phyloP scores from a whole-genome alignment of 2,113 vertebrate species.

The Hypanus sabinus region DNA sequence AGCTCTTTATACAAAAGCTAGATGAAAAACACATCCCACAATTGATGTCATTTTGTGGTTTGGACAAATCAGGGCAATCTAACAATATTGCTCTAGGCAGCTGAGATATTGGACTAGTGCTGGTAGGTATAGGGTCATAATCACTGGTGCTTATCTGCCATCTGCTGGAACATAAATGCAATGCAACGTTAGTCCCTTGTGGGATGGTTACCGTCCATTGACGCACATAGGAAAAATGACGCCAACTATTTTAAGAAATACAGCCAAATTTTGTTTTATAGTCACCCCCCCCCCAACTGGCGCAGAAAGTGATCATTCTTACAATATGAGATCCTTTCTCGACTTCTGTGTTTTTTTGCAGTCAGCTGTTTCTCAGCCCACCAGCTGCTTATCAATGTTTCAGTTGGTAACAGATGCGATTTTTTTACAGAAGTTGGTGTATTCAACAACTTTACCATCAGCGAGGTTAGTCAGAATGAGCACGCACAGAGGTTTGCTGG shows the following conservation, averaged over 20 bases:
- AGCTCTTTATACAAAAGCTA: slow-evolving; percentile 15
- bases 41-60: slow-evolving; percentile 30
- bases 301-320: too few relatives aligned
- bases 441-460: too few relatives aligned
- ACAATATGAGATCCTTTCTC: too few relatives aligned
- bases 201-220: neutral
- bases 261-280: neutral
- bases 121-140: neutral
- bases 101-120: neutral
- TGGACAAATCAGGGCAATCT: slow-evolving; percentile 31
- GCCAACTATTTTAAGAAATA: neutral
- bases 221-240: neutral
- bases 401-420: too few relatives aligned
- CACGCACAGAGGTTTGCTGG: too few relatives aligned
- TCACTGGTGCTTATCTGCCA: slow-evolving; percentile 14
- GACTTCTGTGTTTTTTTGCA: too few relatives aligned
- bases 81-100: neutral
- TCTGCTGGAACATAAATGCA: neutral
- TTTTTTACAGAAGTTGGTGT: too few relatives aligned
- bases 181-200: neutral
- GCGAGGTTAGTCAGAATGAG: too few relatives aligned
- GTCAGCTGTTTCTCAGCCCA: too few relatives aligned
- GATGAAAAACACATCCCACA: slow-evolving; percentile 25
- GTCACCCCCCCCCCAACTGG: too few relatives aligned
- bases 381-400: too few relatives aligned